Conservation (phyloP, 1,140 invertebrate species). For the Limonius californicus region DNA sequence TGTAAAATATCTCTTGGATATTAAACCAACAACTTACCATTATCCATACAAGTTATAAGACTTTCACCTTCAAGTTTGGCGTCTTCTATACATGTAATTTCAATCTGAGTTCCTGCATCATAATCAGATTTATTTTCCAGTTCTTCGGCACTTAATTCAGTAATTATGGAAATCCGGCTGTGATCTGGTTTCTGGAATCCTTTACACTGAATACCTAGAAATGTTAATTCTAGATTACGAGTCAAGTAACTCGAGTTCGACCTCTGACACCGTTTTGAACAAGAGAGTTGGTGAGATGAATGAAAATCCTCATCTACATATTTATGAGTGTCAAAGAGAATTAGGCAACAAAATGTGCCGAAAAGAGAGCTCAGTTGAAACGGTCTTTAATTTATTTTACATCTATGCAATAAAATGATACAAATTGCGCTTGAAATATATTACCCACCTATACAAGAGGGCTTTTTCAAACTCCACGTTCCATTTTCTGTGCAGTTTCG, state of each 20-base stretch:
- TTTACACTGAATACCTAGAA: constrained; percentile 43
- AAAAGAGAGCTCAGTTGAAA: too few relatives aligned
- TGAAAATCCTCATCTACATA: too few relatives aligned
- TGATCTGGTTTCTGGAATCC: constrained; percentile 47
- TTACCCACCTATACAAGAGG: constrained; percentile 49
- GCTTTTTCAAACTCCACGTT: constrained; percentile 51
- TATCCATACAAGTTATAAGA: constrained; percentile 49
- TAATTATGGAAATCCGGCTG: constrained; percentile 42
- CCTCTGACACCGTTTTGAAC: too few relatives aligned
- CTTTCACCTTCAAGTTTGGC: constrained; percentile 46
- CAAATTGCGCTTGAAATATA: too few relatives aligned
- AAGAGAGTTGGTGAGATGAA: too few relatives aligned
- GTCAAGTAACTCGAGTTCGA: too few relatives aligned
- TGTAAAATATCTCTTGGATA: too few relatives aligned
- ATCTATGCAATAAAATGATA: too few relatives aligned
- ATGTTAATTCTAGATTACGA: too few relatives aligned
- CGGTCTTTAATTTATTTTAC: too few relatives aligned
- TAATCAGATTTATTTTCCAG: constrained; percentile 19
- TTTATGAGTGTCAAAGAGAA: too few relatives aligned
- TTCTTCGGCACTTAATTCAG: constrained; percentile 28
- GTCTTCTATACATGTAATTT: constrained; percentile 49
- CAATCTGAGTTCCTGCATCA: constrained; percentile 25
- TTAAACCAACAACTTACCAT: constrained; percentile 41
- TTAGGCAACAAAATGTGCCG: too few relatives aligned
- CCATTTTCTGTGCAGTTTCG: constrained; percentile 52